A percentile compares a stretch with the other conserved stretches of the same genome.
Evolutionary conservation across 1,140 invertebrate genomes (phyloP).

Genomic region (Aphelenchoides besseyi): DNA sequence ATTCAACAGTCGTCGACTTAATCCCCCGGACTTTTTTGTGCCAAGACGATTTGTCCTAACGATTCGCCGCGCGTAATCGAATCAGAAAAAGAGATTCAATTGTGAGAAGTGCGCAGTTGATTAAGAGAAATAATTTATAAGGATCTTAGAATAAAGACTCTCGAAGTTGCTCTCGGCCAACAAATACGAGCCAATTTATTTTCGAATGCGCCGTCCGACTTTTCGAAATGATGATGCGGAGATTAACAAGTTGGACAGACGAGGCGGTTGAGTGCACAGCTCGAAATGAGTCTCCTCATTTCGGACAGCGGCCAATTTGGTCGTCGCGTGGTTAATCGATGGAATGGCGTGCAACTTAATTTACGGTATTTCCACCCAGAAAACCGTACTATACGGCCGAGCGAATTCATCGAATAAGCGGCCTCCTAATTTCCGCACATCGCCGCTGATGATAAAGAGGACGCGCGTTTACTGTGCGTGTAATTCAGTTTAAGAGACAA

Average conservation of each 20-base stretch:
- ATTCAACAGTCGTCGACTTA: background rate
- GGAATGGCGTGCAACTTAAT: too few relatives aligned
- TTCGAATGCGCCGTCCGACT: background rate
- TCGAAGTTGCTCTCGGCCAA: background rate
- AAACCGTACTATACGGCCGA: too few relatives aligned
- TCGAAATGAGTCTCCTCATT: too few relatives aligned
- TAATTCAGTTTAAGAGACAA: background rate
- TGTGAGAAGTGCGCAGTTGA: background rate
- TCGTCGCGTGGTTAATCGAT: background rate
- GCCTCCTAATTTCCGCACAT: conserved; percentile 2
- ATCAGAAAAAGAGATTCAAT: background rate
- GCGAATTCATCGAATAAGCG: conserved; percentile 1
- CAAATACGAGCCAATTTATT: conserved; percentile 16
- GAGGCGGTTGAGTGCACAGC: background rate
- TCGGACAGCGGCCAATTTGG: conserved; percentile 2
- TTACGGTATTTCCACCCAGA: too few relatives aligned
- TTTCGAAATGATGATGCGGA: conserved; percentile 10
- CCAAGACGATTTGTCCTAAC: background rate
- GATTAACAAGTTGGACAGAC: conserved; percentile 9
- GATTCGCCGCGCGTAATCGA: conserved; percentile 6
- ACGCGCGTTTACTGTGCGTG: background rate
- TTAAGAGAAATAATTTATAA: background rate
- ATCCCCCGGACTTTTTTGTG: background rate
- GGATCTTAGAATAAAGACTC: background rate
- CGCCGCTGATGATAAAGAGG: background rate